Evolutionary conservation across 2,113 vertebrate genomes (phyloP).

Genomic region (Xenus cinereus): DNA sequence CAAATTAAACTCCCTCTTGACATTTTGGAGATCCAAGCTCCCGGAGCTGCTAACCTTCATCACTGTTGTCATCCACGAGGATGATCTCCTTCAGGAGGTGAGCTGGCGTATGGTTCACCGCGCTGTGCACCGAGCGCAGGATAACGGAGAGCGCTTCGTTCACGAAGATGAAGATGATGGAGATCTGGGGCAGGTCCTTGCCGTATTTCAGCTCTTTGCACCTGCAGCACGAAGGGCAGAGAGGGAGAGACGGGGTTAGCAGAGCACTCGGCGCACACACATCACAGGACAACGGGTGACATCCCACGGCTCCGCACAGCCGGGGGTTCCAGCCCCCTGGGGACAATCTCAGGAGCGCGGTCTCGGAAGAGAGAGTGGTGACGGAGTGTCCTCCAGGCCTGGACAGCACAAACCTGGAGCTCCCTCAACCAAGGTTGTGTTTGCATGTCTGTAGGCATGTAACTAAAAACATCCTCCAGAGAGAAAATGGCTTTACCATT

Average conservation of each 20-base stretch:
- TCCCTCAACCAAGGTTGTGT: fast-evolving
- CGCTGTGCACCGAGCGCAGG: slow-evolving; percentile 92
- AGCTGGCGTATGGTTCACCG: slow-evolving; percentile 92
- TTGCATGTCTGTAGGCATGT: fast-evolving
- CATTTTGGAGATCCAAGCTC: not conserved
- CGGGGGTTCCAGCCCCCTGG: fast-evolving
- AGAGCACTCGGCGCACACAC: fast-evolving
- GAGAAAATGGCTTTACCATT: not conserved
- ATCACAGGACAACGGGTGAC: fast-evolving
- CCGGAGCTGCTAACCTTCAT: slow-evolving; percentile 79
- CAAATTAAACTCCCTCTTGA: not conserved
- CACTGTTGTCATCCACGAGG: slow-evolving; percentile 96
- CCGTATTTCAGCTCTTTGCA: slow-evolving; percentile 88
- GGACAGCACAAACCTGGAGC: not conserved
- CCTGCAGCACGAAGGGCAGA: slow-evolving; percentile 62
- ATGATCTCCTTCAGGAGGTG: slow-evolving; percentile 96
- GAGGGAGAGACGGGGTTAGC: not conserved
- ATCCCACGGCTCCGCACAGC: not conserved
- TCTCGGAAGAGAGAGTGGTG: fast-evolving
- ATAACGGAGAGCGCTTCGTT: slow-evolving; percentile 97
- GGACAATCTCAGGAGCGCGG: fast-evolving
- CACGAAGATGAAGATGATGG: slow-evolving; percentile 97
- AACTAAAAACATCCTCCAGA: not conserved
- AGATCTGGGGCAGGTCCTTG: slow-evolving; percentile 92
- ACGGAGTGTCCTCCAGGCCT: fast-evolving